Base-by-base conservation (phyloP, 1,140 invertebrate species). In the Lasioglossum baleicum region DNA sequence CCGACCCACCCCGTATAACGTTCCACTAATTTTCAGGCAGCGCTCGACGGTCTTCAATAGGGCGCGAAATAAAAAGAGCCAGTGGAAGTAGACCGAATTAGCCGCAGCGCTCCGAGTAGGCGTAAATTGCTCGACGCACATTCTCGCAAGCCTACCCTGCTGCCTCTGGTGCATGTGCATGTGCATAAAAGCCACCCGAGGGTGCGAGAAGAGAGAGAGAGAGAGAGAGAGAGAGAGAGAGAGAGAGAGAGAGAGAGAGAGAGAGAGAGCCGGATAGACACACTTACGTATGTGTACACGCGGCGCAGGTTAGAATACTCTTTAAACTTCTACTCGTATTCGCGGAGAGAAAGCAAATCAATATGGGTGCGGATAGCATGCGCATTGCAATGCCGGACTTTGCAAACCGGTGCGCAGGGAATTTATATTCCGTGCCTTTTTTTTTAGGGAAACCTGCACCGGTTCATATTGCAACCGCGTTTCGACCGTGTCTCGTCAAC, bases 331-430 rank as follows among this genome's bases (percentile, higher is more conserved):
- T 75, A 51, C 26, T 64, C 71, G 71, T 79, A 72, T 80, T 68
- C 72, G 73, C 48, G 64, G 75, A 80, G 81, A 85, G 86, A 85
- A 83, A 81, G 86, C 82, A 83, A 91, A 91, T 91, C 90, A 89
- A 91, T 91, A 91, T 89, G 89, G 86, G 84, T 79, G 86, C 86
- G 84, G 87, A 84, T 78, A 86, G 90, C 88, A 91, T 91, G 90
- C 90, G 89, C 90, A 85, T 86, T 90, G 84, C 89, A 83, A 88
- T 77, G 73, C 78, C 75, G 80, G 82, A 87, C 83, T 87, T 89
- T 40, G 80, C 85, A 60, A 88, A 87, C 82, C 83, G 84, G 74
- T 83, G 83, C 83, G 85, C 83, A 83, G 77, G 77, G 87, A 88
- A 88, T 89, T 88, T 88, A 86, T 88, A 85, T 63, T 70, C 74